Conservation (phyloP, 2,797 vertebrate species). For the Tapera naevia region DNA sequence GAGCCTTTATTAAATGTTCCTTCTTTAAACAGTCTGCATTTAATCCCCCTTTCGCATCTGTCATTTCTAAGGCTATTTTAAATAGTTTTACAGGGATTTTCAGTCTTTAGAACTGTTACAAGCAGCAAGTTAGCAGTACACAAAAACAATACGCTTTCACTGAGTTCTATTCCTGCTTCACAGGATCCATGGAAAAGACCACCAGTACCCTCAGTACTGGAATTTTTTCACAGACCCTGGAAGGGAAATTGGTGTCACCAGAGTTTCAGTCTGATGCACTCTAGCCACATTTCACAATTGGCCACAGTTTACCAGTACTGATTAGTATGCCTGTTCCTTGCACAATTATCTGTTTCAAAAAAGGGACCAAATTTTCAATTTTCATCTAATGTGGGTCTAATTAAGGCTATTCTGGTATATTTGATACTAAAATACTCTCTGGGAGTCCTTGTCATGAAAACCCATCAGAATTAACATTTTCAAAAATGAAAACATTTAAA, state of each 20-base stretch:
- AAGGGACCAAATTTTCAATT: slow-evolving; percentile 65
- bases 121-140: slow-evolving; percentile 56
- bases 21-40: slow-evolving; percentile 67
- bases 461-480: slow-evolving; percentile 78
- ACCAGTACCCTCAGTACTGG: neutral
- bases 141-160: slow-evolving; percentile 36
- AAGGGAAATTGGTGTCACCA: slow-evolving; percentile 28
- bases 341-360: slow-evolving; percentile 10
- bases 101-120: slow-evolving; percentile 52
- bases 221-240: slow-evolving; percentile 10
- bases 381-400: slow-evolving; percentile 70
- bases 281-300: slow-evolving; percentile 12
- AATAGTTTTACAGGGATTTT: slow-evolving; percentile 62
- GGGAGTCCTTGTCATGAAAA: slow-evolving; percentile 72
- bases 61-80: slow-evolving; percentile 54
- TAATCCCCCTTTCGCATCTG: slow-evolving; percentile 52
- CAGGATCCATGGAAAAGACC: neutral
- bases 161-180: slow-evolving; percentile 1
- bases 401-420: slow-evolving; percentile 81
- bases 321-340: slow-evolving; percentile 26
- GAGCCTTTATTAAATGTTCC: slow-evolving; percentile 81
- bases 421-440: slow-evolving; percentile 77
- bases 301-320: neutral
- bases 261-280: slow-evolving; percentile 32
- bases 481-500: slow-evolving; percentile 81